These are phyloP conservation scores for Conopomorpha cramerella DNA, from an alignment of 1,140 invertebrate genomes.

Conservation along the genomic window DNA sequence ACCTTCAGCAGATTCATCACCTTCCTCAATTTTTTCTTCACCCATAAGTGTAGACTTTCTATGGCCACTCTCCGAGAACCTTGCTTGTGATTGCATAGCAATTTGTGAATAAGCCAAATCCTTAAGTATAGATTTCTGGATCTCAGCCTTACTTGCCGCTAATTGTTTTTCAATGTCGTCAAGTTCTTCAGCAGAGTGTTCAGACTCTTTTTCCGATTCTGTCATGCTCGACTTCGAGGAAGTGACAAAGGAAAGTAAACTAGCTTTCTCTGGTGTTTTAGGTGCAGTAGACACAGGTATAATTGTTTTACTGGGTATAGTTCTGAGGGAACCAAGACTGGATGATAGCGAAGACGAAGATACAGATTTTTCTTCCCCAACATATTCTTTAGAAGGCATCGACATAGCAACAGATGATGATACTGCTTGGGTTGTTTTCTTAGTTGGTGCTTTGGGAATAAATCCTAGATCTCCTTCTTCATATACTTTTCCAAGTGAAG, in stretches of 20 bases:
- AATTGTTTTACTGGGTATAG: conserved; percentile 34
- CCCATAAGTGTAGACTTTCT: conserved; percentile 10
- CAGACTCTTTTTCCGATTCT: conserved; percentile 19
- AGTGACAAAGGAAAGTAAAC: conserved; percentile 29
- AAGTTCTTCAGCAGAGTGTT: conserved; percentile 16
- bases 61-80: conserved; percentile 9
- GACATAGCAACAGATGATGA: conserved; percentile 8
- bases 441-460: conserved; percentile 35
- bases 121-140: conserved; percentile 40
- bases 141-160: conserved; percentile 37
- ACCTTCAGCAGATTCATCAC: conserved; percentile 4
- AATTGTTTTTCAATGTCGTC: conserved; percentile 29
- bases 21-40: conserved; percentile 10
- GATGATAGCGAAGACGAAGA: conserved; percentile 14
- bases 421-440: too few species aligned
- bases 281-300: conserved; percentile 19
- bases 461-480: conserved; percentile 64
- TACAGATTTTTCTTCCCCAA: conserved; percentile 13
- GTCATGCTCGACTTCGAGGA: conserved; percentile 29
- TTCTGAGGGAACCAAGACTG: conserved; percentile 29
- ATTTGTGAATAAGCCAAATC: conserved; percentile 35
- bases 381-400: conserved; percentile 20
- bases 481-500: conserved; percentile 44
- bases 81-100: conserved; percentile 18
- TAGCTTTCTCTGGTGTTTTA: conserved; percentile 18